Evolutionary conservation across 2,888 invertebrate species (phyloP), one percentile per base, ranked within the genome.

Genomic region (Lumbricus terrestris): DNA sequence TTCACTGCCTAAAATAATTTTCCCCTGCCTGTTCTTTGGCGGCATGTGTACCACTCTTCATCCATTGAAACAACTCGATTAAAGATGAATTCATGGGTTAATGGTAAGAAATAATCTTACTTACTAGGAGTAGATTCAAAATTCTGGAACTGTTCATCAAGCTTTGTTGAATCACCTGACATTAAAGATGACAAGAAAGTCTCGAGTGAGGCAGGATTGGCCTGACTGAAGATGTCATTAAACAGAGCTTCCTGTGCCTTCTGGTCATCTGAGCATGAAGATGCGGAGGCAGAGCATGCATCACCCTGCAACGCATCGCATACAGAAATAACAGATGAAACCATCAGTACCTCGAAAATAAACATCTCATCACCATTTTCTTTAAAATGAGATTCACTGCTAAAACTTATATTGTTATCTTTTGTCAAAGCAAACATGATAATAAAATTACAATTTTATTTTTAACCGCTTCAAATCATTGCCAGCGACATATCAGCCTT

Each of bases 81-180:
- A 13, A 16, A 40, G 47, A 47, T 5, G 47, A 47, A 47, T n/a
- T 40, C 40, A 69, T n/a, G 29, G 11, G 16, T 69, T 69, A 29
- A n/a, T n/a, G n/a, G 11, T 16, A 11, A 69, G 69, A 29, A 69
- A 20, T 47, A 23, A 20, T 47, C 18, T 16, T 4, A 29, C 69
- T 69, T 69, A 69, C 85, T 37, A 35, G 85, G 23, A 23, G 85
- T 5, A 20, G 85, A 34, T 1, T 85, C 85, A 85, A 85, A 85
- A 18, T 4, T 85, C 35, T 18, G 35, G n/a, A 85, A 23, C 34
- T 85, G 85, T 34, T 85, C 35, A 20, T 85, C 85, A 85, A 85
- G 85, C 85, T 85, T 85, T 16, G 85, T 35, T 18, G 85, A 6
- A 85, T 88, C 47, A n/a, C 88, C 88, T 16, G 88, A 88, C 88